These are phyloP conservation scores for Passer montanus DNA, from an alignment of 2,113 vertebrate genomes.

Conservation along the genomic window DNA sequence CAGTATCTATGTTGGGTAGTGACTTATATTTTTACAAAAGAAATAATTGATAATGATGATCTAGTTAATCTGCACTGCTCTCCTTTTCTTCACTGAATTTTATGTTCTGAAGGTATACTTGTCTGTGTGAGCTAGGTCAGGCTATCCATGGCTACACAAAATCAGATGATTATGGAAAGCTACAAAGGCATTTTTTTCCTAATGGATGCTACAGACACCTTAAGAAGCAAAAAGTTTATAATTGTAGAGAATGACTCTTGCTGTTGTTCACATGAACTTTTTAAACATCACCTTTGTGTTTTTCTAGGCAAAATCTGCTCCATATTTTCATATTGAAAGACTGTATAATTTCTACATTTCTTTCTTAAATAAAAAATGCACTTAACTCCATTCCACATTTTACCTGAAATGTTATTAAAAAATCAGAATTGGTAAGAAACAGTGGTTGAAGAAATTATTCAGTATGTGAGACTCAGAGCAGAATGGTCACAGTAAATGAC, in stretches of 20 bases:
- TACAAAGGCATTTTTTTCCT: not conserved
- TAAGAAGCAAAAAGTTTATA: not conserved
- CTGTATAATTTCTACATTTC: not conserved
- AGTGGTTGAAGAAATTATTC: not conserved
- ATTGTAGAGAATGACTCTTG: not conserved
- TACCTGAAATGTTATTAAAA: not conserved
- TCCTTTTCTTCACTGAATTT: not conserved
- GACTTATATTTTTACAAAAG: not conserved
- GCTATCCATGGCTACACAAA: not conserved
- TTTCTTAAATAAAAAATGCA: not conserved
- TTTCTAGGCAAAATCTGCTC: not conserved
- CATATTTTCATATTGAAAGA: not conserved
- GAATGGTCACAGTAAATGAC: constrained; percentile 41
- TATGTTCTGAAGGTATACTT: not conserved
- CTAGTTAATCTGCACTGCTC: not conserved
- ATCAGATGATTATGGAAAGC: not conserved
- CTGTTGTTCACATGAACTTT: not conserved
- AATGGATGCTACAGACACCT: not conserved
- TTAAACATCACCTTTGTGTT: not conserved
- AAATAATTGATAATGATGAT: not conserved
- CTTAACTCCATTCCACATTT: not conserved
- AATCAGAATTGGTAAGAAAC: not conserved
- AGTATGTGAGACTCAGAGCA: constrained; percentile 6
- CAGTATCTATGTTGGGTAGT: not conserved
- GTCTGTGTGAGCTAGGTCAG: not conserved